phyloP scores from a whole-genome alignment of 2,113 vertebrate species.

The Grus americana region DNA sequence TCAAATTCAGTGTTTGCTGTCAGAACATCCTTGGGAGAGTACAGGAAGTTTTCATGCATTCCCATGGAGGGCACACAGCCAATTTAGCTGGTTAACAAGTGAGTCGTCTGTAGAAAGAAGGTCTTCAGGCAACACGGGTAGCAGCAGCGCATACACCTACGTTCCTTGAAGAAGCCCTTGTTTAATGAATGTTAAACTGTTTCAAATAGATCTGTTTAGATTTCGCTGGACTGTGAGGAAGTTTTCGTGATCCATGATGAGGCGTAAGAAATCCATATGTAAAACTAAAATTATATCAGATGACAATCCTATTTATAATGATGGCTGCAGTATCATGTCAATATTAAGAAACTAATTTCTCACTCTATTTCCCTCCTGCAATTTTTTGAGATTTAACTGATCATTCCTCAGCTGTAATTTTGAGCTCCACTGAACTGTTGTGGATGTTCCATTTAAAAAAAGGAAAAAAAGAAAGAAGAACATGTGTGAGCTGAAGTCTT shows the following conservation, averaged over 20 bases:
- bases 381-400: conserved; percentile 53
- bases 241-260: neutral
- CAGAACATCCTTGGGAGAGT: neutral
- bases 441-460: conserved; percentile 65
- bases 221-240: neutral
- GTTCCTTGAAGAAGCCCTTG: neutral
- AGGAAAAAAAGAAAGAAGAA: neutral
- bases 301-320: neutral
- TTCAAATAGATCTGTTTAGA: neutral
- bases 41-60: neutral
- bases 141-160: neutral
- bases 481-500: conserved; percentile 48
- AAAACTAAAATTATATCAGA: neutral
- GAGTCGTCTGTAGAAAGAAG: neutral
- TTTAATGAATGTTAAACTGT: neutral
- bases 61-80: neutral
- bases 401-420: conserved; percentile 73
- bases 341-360: conserved; percentile 74
- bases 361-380: conserved; percentile 67
- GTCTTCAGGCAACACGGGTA: neutral
- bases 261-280: neutral
- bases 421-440: conserved; percentile 73
- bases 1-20: neutral
- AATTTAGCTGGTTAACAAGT: neutral
- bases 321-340: conserved; percentile 26